phyloP scores from a whole-genome alignment of 92 coral and sea anemone genomes.

The Heteractis magnifica region DNA sequence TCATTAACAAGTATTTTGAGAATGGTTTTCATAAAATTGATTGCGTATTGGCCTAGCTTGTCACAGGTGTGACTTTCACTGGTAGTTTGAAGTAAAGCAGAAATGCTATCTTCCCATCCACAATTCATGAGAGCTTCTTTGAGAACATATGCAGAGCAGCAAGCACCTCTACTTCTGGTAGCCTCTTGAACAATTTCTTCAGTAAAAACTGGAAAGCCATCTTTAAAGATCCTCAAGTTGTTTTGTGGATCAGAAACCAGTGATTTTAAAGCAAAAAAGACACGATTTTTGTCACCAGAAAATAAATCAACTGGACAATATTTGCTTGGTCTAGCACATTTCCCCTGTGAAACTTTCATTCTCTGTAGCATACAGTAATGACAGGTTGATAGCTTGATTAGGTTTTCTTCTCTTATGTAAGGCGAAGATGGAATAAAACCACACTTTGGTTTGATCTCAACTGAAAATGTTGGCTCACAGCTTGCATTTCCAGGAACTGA shows the following conservation, averaged over 20 bases:
- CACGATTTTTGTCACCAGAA: constrained; percentile 63
- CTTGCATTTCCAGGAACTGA: neutral
- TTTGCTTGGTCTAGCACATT: constrained; percentile 62
- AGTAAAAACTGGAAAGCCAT: constrained; percentile 69
- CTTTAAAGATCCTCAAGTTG: constrained; percentile 79
- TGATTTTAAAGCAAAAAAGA: constrained; percentile 67
- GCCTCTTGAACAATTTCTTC: constrained; percentile 60
- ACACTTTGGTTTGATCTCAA: constrained; percentile 94
- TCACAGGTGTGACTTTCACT: constrained; percentile 38
- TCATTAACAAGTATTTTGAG: constrained; percentile 78
- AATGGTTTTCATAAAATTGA: constrained; percentile 51
- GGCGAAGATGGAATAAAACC: constrained; percentile 80
- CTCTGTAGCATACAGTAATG: constrained; percentile 86
- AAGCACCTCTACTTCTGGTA: constrained; percentile 3
- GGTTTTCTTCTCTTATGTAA: constrained; percentile 35
- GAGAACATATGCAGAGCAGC: constrained; percentile 45
- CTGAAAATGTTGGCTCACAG: constrained; percentile 65
- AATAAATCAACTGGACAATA: constrained; percentile 93
- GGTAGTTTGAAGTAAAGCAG: neutral
- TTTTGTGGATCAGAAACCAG: constrained; percentile 89
- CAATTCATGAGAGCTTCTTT: constrained; percentile 43
- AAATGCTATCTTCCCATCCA: neutral
- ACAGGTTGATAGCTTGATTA: constrained; percentile 58
- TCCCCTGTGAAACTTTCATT: constrained; percentile 81
- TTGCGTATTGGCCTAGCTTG: constrained; percentile 42